Evolutionary conservation across 2,888 invertebrate genomes (phyloP).

Genomic region (Parelbella ahira): DNA sequence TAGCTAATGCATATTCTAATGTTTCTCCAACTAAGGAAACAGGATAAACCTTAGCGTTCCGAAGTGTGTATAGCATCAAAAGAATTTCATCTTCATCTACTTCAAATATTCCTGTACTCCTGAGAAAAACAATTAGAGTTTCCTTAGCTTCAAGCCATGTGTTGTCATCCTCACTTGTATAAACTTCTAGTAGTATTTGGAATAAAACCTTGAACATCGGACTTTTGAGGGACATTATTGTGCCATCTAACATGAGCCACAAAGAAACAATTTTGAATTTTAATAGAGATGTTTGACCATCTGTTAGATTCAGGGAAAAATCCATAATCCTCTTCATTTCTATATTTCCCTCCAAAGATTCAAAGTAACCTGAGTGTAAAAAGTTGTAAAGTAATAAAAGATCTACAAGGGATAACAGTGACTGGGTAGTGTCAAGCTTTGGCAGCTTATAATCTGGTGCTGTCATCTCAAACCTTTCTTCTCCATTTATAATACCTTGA

Average conservation of each 20-base stretch:
- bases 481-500: constrained; percentile 45
- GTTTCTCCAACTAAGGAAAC: constrained; percentile 56
- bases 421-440: constrained; percentile 48
- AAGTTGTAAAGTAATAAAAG: constrained; percentile 65
- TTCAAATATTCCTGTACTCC: constrained; percentile 83
- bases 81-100: constrained; percentile 83
- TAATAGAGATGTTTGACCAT: constrained; percentile 49
- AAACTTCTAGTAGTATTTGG: constrained; percentile 79
- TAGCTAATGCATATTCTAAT: constrained; percentile 57
- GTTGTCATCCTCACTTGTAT: constrained; percentile 52
- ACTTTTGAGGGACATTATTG: constrained; percentile 73
- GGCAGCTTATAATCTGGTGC: constrained; percentile 55
- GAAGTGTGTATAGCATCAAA: constrained; percentile 81
- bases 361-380: constrained; percentile 64
- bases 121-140: constrained; percentile 80
- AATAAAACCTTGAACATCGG: constrained; percentile 78
- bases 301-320: constrained; percentile 48
- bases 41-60: constrained; percentile 54
- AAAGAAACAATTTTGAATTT: constrained; percentile 72
- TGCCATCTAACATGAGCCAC: constrained; percentile 68
- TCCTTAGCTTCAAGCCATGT: constrained; percentile 76
- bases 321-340: constrained; percentile 66
- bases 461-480: constrained; percentile 35
- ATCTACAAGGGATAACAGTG: constrained; percentile 58
- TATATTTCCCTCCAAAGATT: constrained; percentile 65